A percentile compares a stretch with the other conserved stretches of the same genome.
Conservation (phyloP, 2,797 vertebrate genomes). For the Stomatorhinus walkeri region DNA sequence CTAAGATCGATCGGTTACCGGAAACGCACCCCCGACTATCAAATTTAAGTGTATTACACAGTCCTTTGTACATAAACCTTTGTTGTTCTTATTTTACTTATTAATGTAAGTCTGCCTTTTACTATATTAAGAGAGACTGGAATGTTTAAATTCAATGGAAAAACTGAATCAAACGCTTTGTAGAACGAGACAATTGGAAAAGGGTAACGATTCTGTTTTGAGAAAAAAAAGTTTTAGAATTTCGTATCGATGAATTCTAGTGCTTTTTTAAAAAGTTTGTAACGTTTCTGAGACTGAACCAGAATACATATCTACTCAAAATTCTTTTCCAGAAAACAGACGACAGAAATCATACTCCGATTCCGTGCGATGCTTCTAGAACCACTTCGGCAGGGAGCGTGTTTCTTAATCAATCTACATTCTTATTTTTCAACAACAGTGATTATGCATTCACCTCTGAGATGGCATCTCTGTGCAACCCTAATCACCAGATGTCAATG, state of each 20-base stretch:
- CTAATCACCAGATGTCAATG: not conserved
- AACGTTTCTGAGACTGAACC: not conserved
- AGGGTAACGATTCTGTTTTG: not conserved
- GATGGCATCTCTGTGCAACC: not conserved
- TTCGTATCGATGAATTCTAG: not conserved
- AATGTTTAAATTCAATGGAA: not conserved
- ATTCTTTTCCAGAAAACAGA: not conserved
- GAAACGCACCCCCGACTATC: not conserved
- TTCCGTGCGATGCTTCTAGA: not conserved
- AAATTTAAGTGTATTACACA: not conserved
- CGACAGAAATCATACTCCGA: not conserved
- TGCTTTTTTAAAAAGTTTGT: not conserved
- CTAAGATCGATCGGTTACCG: not conserved
- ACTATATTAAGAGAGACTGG: not conserved
- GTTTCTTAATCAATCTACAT: not conserved
- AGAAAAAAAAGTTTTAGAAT: not conserved
- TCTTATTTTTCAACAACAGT: not conserved
- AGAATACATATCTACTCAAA: not conserved
- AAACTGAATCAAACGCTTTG: not conserved
- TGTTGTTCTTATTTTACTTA: not conserved
- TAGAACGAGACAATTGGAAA: not conserved
- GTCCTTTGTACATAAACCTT: not conserved
- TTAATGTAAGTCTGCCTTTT: not conserved
- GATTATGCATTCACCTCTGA: not conserved
- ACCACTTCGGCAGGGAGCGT: not conserved